Conservation (phyloP, 2,797 vertebrate species). For the Manis crassicaudata region DNA sequence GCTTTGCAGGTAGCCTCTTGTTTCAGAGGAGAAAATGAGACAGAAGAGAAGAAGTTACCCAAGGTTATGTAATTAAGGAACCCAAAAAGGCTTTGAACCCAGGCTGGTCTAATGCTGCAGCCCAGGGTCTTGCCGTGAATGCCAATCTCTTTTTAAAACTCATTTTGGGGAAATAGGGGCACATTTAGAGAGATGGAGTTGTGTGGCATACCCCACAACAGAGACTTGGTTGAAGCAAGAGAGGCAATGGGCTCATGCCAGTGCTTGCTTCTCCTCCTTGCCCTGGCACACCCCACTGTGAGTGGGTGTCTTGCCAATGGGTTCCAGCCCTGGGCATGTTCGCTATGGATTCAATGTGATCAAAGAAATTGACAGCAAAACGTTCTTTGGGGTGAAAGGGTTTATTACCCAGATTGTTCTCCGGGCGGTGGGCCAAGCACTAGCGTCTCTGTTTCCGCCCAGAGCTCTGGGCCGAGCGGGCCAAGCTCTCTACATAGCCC, state of each 20-base stretch:
- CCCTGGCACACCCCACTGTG: neutral
- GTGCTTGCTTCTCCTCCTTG: neutral
- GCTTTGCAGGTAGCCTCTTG: neutral
- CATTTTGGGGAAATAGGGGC: neutral
- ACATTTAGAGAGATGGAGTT: neutral
- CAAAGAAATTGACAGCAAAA: no score
- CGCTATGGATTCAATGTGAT: no score
- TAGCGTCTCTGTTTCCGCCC: no score
- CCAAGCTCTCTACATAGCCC: no score
- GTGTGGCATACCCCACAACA: neutral
- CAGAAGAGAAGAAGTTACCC: neutral
- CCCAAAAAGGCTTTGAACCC: neutral
- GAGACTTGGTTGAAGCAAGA: neutral
- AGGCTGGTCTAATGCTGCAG: neutral
- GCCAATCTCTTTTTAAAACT: neutral
- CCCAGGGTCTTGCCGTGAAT: neutral
- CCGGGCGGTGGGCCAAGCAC: no score
- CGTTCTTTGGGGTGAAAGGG: no score
- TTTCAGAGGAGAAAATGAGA: conserved; percentile 3
- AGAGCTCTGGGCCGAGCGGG: no score
- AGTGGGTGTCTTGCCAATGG: no score
- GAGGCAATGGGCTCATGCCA: neutral
- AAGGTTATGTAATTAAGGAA: neutral
- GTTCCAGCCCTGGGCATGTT: no score
- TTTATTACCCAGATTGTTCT: no score